Percentiles rank a stretch among this genome's conserved stretches.
Conservation (phyloP, 2,113 vertebrate genomes). For the Sinocyclocheilus grahami region DNA sequence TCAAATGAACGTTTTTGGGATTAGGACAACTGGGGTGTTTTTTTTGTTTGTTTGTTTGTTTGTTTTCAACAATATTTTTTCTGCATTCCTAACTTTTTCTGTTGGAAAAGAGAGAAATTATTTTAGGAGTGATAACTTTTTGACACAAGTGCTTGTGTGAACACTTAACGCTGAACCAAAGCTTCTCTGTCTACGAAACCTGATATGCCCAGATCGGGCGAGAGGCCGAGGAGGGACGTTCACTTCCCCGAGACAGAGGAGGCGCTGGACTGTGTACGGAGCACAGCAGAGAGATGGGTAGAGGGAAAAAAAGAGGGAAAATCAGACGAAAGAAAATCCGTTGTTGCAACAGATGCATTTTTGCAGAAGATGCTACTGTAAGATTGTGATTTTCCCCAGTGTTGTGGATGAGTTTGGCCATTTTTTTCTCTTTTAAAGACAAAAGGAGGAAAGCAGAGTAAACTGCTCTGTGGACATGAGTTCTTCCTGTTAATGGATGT, state of each 20-base stretch:
- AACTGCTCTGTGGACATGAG: conserved; percentile 39
- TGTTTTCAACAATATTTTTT: conserved; percentile 61
- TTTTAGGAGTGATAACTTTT: conserved; percentile 48
- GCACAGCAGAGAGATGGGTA: conserved; percentile 11
- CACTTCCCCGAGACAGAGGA: conserved; percentile 18
- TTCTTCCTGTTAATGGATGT: conserved; percentile 47
- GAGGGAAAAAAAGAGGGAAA: background rate
- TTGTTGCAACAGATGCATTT: conserved; percentile 11
- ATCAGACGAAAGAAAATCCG: background rate
- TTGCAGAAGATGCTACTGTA: conserved; percentile 19
- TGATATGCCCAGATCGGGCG: conserved; percentile 30
- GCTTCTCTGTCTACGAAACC: conserved; percentile 68
- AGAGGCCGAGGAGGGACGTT: conserved; percentile 3
- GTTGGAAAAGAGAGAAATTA: conserved; percentile 39
- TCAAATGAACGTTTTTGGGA: conserved; percentile 80
- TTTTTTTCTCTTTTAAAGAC: conserved; percentile 29
- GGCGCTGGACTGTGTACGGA: conserved; percentile 43
- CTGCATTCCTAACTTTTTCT: conserved; percentile 85
- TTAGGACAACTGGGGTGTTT: conserved; percentile 80
- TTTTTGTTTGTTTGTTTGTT: conserved; percentile 74
- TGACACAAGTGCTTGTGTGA: conserved; percentile 71
- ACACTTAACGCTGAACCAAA: conserved; percentile 81
- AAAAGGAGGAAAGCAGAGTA: conserved; percentile 36
- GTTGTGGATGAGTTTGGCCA: conserved; percentile 27
- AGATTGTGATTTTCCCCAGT: conserved; percentile 33